phyloP scores from a whole-genome alignment of 1,140 invertebrate species.

The Lordiphosa clarofinis region DNA sequence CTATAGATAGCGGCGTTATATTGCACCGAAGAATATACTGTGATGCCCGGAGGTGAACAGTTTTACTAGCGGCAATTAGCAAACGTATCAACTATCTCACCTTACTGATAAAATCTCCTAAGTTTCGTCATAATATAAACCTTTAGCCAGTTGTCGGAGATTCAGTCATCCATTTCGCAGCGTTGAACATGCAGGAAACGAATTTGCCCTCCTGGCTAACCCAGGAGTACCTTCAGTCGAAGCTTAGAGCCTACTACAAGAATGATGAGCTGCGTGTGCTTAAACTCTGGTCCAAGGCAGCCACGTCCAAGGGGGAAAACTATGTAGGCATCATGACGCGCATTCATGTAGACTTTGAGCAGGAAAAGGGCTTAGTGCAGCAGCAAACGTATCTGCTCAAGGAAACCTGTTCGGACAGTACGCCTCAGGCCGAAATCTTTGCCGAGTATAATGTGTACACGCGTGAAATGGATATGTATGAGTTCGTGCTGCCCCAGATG shows the following conservation, averaged over 20 bases:
- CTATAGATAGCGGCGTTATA: neutral
- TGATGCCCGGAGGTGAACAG: neutral
- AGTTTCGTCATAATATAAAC: constrained; percentile 23
- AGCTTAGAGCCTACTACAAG: constrained; percentile 27
- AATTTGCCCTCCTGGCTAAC: constrained; percentile 48
- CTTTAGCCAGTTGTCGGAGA: no score
- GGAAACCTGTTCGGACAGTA: constrained; percentile 28
- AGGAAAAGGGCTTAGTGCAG: neutral
- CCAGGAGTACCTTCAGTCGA: constrained; percentile 49
- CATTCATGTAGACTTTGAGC: constrained; percentile 43
- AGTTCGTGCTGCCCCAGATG: constrained; percentile 53
- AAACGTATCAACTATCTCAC: constrained; percentile 1
- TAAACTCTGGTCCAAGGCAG: constrained; percentile 38
- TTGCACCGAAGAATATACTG: neutral
- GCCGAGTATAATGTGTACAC: constrained; percentile 40
- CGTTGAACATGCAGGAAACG: constrained; percentile 14
- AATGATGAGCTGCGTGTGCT: constrained; percentile 40
- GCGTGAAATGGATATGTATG: constrained; percentile 65
- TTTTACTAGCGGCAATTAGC: constrained; percentile 5
- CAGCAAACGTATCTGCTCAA: constrained; percentile 45
- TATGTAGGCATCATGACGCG: constrained; percentile 59
- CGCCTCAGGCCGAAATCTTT: constrained; percentile 35
- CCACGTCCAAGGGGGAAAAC: constrained; percentile 61
- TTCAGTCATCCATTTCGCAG: neutral
- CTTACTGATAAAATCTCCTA: constrained; percentile 17